Percentiles rank a stretch among this genome's conserved stretches.
phyloP scores from a whole-genome alignment of 2,797 vertebrate species.

The Chaenodraco wilsoni region DNA sequence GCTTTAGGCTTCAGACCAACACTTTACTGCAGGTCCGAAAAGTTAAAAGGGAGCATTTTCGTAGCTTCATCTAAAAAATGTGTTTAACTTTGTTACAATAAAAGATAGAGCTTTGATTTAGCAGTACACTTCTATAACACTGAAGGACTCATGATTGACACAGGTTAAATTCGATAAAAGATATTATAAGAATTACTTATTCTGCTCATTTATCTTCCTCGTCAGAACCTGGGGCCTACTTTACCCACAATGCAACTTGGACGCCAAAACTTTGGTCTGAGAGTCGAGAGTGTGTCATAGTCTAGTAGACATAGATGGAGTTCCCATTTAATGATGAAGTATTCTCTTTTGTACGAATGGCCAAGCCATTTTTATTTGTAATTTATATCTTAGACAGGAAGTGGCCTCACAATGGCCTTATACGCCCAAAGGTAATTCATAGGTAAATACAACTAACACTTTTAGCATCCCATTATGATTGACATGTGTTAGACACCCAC shows the following conservation, averaged over 20 bases:
- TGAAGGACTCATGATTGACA: neutral
- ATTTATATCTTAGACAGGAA: no score
- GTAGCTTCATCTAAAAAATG: neutral
- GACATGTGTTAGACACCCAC: neutral
- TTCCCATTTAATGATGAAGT: no score
- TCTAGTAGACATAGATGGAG: neutral
- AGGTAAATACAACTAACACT: neutral
- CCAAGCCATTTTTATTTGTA: no score
- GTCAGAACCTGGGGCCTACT: neutral
- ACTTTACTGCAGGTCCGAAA: neutral
- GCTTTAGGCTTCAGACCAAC: neutral
- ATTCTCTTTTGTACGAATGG: no score
- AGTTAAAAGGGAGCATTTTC: neutral
- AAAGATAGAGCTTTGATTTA: neutral
- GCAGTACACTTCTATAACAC: neutral
- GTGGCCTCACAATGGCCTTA: neutral
- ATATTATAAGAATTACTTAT: neutral
- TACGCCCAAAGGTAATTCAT: neutral
- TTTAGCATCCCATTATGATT: neutral
- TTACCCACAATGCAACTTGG: neutral
- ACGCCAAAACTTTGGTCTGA: neutral
- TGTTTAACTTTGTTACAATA: neutral
- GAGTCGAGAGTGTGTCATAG: neutral
- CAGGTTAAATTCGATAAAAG: no score
- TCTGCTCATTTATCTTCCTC: neutral